Evolutionary conservation across 1,140 invertebrate genomes (phyloP).

Genomic region (Pectinophora gossypiella): DNA sequence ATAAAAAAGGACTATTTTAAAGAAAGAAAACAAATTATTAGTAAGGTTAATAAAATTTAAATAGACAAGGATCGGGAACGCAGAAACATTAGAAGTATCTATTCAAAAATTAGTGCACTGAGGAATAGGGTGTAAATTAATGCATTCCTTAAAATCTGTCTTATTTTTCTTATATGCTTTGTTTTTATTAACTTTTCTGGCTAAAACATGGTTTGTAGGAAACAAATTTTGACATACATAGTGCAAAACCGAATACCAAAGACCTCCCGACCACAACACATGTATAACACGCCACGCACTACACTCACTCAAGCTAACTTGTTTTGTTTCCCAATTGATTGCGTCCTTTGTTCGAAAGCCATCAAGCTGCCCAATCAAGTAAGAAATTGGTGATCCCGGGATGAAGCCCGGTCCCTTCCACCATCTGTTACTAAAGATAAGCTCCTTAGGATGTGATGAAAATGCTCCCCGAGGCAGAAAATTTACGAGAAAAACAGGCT

Average conservation of each 20-base stretch:
- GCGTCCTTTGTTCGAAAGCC: conserved; percentile 53
- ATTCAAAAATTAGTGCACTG: too few relatives aligned
- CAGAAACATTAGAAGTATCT: too few relatives aligned
- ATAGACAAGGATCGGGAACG: too few relatives aligned
- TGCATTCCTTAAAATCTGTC: too few relatives aligned
- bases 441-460: conserved; percentile 41
- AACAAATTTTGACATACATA: neutral
- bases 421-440: conserved; percentile 43
- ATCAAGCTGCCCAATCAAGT: conserved; percentile 62
- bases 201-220: neutral
- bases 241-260: neutral
- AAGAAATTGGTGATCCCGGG: conserved; percentile 61
- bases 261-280: neutral
- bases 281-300: neutral
- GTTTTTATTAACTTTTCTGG: too few relatives aligned
- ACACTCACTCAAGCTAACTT: conserved; percentile 3
- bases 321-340: conserved; percentile 44
- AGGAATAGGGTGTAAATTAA: too few relatives aligned
- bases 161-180: too few relatives aligned
- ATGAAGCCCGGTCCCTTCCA: conserved; percentile 18
- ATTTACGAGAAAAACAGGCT: conserved; percentile 23
- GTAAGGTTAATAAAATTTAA: too few relatives aligned
- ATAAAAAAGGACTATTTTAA: too few relatives aligned
- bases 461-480: conserved; percentile 33
- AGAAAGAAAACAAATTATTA: too few relatives aligned